Percentiles rank a stretch among this genome's conserved stretches.
Conservation (phyloP, 2,113 vertebrate species). For the Pachypanchax playfairii region DNA sequence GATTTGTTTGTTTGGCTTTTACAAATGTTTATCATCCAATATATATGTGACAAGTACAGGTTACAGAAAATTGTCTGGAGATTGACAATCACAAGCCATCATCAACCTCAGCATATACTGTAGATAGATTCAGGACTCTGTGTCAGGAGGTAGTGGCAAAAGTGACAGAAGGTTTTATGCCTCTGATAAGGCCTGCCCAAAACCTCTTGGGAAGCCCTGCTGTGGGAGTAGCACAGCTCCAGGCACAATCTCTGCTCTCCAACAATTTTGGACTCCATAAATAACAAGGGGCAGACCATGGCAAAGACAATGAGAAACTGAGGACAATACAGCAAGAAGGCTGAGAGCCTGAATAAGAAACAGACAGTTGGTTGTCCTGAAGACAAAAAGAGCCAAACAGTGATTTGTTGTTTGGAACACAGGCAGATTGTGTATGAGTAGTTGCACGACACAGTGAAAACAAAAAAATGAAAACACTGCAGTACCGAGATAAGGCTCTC, state of each 20-base stretch:
- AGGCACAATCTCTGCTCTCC: conserved; percentile 49
- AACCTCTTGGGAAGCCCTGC: conserved; percentile 55
- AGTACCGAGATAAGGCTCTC: conserved; percentile 68
- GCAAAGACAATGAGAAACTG: conserved; percentile 67
- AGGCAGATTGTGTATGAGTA: conserved; percentile 76
- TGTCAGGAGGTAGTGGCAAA: conserved; percentile 23
- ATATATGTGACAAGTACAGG: too few relatives aligned
- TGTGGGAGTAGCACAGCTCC: conserved; percentile 45
- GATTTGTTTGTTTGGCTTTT: too few relatives aligned
- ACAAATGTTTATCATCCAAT: too few relatives aligned
- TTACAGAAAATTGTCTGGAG: too few relatives aligned
- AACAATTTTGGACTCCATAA: conserved; percentile 63
- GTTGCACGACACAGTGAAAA: conserved; percentile 75
- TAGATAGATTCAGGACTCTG: conserved; percentile 1
- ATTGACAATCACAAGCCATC: not conserved
- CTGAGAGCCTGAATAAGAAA: conserved; percentile 70
- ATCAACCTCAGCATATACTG: conserved; percentile 11
- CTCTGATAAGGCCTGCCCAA: conserved; percentile 46
- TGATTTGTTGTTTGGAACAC: conserved; percentile 76
- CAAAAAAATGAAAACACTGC: conserved; percentile 74
- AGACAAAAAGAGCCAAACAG: conserved; percentile 73
- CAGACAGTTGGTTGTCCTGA: conserved; percentile 68
- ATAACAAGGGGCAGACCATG: conserved; percentile 68
- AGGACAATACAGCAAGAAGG: conserved; percentile 68
- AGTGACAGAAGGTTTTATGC: conserved; percentile 53